A percentile compares a stretch with the other conserved stretches of the same genome.
Evolutionary conservation across 2,797 vertebrate genomes (phyloP).

Genomic region (Poecilia velifera): DNA sequence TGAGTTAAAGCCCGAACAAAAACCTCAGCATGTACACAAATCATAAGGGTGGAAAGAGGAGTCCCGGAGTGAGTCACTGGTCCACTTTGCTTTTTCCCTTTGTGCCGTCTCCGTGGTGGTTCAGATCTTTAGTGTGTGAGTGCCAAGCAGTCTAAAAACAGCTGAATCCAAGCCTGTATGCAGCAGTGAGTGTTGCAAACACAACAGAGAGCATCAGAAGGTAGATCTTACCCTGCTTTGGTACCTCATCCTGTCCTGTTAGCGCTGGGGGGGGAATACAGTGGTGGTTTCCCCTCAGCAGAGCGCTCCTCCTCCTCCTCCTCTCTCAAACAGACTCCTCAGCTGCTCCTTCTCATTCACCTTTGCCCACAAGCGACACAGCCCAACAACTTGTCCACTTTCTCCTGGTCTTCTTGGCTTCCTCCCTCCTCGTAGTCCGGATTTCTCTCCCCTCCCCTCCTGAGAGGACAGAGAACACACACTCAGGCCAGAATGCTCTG

Average conservation of each 20-base stretch:
- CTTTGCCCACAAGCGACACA: constrained; percentile 42
- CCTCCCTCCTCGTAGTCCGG: constrained; percentile 19
- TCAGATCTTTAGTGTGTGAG: constrained; percentile 23
- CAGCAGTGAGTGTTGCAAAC: constrained; percentile 16
- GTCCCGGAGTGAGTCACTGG: constrained; percentile 50
- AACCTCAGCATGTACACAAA: constrained; percentile 44
- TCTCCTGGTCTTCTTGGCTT: constrained; percentile 25
- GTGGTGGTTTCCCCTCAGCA: constrained; percentile 41
- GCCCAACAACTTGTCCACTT: constrained; percentile 45
- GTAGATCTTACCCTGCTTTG: constrained; percentile 77
- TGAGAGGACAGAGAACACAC: constrained; percentile 45
- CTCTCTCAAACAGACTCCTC: constrained; percentile 43
- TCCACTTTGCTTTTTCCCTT: constrained; percentile 36
- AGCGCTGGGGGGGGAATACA: constrained; percentile 36
- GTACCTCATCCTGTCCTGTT: constrained; percentile 78
- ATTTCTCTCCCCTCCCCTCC: constrained; percentile 25
- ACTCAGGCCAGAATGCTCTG: constrained; percentile 37
- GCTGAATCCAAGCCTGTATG: constrained; percentile 10
- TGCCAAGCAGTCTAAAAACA: constrained; percentile 15
- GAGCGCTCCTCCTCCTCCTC: constrained; percentile 60
- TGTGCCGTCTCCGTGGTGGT: constrained; percentile 9
- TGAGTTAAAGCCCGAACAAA: constrained; percentile 47
- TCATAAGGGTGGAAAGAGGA: constrained; percentile 45
- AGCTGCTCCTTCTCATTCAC: constrained; percentile 58
- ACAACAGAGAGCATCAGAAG: constrained; percentile 43